These are phyloP conservation scores for Aleiodes alternator DNA, from an alignment of 2,888 invertebrate genomes.

Conservation along the genomic window DNA sequence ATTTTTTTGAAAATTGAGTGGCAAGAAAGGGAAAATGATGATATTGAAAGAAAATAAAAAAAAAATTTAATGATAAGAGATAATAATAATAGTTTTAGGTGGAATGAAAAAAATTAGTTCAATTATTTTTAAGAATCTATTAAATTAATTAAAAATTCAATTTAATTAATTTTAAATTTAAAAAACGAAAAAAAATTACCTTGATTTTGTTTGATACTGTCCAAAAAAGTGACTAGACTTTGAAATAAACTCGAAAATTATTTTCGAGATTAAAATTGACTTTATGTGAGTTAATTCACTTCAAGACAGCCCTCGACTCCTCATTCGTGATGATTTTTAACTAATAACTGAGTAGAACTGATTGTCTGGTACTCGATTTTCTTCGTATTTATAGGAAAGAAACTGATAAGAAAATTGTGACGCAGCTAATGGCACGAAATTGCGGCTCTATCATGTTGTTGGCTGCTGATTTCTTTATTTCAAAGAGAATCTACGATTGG, in stretches of 20 bases:
- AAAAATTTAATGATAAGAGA: too few relatives aligned
- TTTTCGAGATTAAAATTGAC: slow-evolving; percentile 55
- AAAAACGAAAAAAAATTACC: too few relatives aligned
- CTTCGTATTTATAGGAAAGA: slow-evolving; percentile 19
- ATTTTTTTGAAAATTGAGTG: too few relatives aligned
- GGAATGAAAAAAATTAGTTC: too few relatives aligned
- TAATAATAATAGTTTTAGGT: too few relatives aligned
- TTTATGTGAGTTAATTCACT: slow-evolving; percentile 3
- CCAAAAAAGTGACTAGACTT: slow-evolving; percentile 20
- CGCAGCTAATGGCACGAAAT: background rate
- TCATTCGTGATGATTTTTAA: slow-evolving; percentile 53
- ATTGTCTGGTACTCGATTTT: slow-evolving; percentile 31
- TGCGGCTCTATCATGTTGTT: slow-evolving; percentile 2
- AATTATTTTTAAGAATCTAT: too few relatives aligned
- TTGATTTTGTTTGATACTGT: background rate
- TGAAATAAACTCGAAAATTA: slow-evolving; percentile 56
- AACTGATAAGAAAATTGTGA: slow-evolving; percentile 15
- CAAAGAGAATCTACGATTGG: background rate
- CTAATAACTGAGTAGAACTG: slow-evolving; percentile 58
- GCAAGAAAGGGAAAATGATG: too few relatives aligned
- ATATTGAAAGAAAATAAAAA: too few relatives aligned
- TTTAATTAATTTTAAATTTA: too few relatives aligned
- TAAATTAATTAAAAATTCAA: too few relatives aligned
- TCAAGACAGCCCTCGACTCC: slow-evolving; percentile 50
- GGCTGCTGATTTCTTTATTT: slow-evolving; percentile 14